Evolutionary conservation across 2,797 vertebrate genomes (phyloP).

Genomic region (Epinephelus coioides): DNA sequence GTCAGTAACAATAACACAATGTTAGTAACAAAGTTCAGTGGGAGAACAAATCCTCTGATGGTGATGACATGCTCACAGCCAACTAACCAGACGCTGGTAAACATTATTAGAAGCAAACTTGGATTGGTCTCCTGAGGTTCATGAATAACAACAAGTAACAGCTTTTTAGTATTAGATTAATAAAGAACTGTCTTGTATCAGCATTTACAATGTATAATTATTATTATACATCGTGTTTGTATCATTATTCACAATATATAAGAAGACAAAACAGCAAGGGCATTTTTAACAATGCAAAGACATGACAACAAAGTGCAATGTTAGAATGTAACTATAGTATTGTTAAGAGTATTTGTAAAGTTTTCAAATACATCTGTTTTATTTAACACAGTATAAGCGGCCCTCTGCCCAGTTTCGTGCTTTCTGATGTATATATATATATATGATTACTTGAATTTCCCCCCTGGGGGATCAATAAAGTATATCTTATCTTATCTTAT

Average conservation of each 20-base stretch:
- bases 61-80: neutral
- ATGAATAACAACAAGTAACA: neutral
- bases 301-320: neutral
- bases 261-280: neutral
- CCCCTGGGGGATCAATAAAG: too few species aligned
- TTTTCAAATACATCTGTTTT: neutral
- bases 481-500: too few species aligned
- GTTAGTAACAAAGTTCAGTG: conserved; percentile 37
- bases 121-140: neutral
- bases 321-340: neutral
- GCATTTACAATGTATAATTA: neutral
- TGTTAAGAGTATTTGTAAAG: neutral
- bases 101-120: neutral
- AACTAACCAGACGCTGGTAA: neutral
- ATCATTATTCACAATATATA: neutral
- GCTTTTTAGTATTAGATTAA: neutral
- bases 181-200: conserved; percentile 7
- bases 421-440: neutral
- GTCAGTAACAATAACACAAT: conserved; percentile 44
- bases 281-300: neutral
- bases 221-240: neutral
- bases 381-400: neutral
- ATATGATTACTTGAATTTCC: too few species aligned
- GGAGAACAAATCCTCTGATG: neutral
- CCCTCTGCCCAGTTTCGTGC: neutral